Percentiles rank a stretch among this genome's conserved stretches.
These are phyloP conservation scores for Syrmaticus mikado DNA, from an alignment of 2,113 vertebrate species.

Conservation along the genomic window DNA sequence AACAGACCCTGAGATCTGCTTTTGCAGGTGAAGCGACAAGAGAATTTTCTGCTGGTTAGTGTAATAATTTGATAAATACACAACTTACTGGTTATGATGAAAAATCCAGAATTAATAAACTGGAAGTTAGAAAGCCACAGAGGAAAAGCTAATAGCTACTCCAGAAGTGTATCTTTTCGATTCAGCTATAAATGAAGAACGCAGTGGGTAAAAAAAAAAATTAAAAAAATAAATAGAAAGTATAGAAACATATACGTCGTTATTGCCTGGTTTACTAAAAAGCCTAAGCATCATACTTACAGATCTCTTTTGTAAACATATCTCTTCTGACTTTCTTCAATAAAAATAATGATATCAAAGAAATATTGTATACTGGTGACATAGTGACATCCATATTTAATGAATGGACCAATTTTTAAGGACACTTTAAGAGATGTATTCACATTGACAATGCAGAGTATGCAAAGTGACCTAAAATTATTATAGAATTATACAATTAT, in stretches of 20 bases:
- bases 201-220: background rate
- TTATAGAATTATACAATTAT: background rate
- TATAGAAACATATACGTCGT: background rate
- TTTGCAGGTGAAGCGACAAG: background rate
- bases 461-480: background rate
- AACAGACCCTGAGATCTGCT: background rate
- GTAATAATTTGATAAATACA: background rate
- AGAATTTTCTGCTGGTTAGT: background rate
- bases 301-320: background rate
- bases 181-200: background rate
- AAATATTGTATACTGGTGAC: background rate
- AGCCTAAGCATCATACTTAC: background rate
- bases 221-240: background rate
- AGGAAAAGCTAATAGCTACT: background rate
- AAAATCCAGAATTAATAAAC: constrained; percentile 41
- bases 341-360: constrained; percentile 5
- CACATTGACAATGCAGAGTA: background rate
- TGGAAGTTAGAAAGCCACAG: background rate
- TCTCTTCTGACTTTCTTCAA: background rate
- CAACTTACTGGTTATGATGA: constrained; percentile 23
- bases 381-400: background rate
- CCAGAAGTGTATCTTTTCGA: background rate
- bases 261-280: background rate
- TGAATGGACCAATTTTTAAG: background rate
- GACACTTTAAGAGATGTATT: background rate